These are phyloP conservation scores for Cataglyphis livida DNA, from an alignment of 2,888 invertebrate species.

Conservation along the genomic window DNA sequence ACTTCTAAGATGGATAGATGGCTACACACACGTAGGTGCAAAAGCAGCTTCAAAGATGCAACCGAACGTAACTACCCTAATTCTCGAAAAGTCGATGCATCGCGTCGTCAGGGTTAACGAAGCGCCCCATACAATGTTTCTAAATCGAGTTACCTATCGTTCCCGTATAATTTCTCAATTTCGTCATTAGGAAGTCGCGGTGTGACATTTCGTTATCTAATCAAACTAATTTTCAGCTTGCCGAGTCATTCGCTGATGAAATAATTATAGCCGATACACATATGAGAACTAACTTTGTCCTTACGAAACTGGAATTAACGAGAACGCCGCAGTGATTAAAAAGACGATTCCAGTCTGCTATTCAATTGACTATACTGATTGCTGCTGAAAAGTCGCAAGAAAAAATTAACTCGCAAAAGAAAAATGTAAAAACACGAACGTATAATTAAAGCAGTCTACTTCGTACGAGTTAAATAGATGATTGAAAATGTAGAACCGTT, in stretches of 20 bases:
- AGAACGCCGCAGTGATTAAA: neutral
- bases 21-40: slow-evolving; percentile 63
- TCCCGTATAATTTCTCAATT: slow-evolving; percentile 49
- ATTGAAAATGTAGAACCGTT: slow-evolving; percentile 33
- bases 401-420: slow-evolving; percentile 12
- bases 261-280: slow-evolving; percentile 14
- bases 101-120: slow-evolving; percentile 72
- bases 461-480: slow-evolving; percentile 28
- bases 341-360: neutral
- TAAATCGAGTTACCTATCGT: slow-evolving; percentile 64
- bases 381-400: neutral
- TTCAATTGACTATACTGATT: neutral
- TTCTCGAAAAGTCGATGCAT: slow-evolving; percentile 77
- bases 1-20: slow-evolving; percentile 59
- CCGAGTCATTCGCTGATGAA: slow-evolving; percentile 46
- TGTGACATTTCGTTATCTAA: slow-evolving; percentile 36
- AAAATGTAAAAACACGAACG: slow-evolving; percentile 3
- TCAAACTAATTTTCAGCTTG: slow-evolving; percentile 33
- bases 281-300: slow-evolving; percentile 3
- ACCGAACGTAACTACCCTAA: slow-evolving; percentile 76
- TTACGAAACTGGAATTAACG: slow-evolving; percentile 17
- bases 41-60: slow-evolving; percentile 73
- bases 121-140: slow-evolving; percentile 71
- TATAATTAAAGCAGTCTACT: slow-evolving; percentile 28
- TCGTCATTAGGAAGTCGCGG: slow-evolving; percentile 45